phyloP scores from a whole-genome alignment of 2,797 vertebrate species.

The Hydrocynus forskahlii region DNA sequence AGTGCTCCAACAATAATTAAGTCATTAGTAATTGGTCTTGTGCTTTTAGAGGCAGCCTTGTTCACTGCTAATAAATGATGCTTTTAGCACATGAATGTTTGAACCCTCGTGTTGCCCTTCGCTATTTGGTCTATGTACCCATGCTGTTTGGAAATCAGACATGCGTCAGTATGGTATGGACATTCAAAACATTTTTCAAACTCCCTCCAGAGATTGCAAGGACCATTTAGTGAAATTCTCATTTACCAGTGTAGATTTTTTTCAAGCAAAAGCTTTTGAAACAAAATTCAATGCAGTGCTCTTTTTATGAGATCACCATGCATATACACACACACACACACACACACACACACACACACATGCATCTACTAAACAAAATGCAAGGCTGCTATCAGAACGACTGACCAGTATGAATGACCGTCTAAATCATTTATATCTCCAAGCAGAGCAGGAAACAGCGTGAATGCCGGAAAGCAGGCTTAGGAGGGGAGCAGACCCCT shows the following conservation, averaged over 20 bases:
- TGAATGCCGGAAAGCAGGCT: slow-evolving; percentile 8
- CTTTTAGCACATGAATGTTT: slow-evolving; percentile 18
- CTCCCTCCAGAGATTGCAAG: not conserved
- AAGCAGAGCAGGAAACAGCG: not conserved
- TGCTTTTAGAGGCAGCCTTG: slow-evolving; percentile 14
- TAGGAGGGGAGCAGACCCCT: slow-evolving; percentile 7
- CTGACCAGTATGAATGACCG: not conserved
- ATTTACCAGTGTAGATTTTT: not conserved
- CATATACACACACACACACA: not conserved
- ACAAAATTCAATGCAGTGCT: not conserved
- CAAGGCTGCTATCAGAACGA: not conserved
- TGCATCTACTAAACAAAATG: not conserved
- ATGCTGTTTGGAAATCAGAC: not conserved
- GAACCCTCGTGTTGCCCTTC: not conserved
- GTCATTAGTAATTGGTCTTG: slow-evolving; percentile 16
- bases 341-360: no score
- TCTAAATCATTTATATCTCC: not conserved
- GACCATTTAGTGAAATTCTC: not conserved
- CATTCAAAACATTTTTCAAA: not conserved
- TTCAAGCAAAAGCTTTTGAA: not conserved
- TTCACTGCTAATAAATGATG: not conserved
- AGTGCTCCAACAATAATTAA: not conserved
- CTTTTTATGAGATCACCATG: not conserved
- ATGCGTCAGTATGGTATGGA: not conserved
- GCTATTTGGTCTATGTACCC: not conserved